These are phyloP conservation scores for Linurgus olivaceus DNA, from an alignment of 2,797 vertebrate species.

Conservation along the genomic window DNA sequence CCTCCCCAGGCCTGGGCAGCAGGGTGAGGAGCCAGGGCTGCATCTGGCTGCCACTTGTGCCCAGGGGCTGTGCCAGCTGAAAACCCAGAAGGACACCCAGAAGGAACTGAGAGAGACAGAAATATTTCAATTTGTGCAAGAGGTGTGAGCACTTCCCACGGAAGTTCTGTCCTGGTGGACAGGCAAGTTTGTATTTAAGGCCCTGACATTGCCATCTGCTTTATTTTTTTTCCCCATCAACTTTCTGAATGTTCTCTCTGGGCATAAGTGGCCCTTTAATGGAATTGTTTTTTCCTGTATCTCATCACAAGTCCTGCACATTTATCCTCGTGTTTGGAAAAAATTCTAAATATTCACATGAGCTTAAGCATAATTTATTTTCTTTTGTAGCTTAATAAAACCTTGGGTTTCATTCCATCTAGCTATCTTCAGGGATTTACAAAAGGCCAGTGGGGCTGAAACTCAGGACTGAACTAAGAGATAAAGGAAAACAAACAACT, in stretches of 20 bases:
- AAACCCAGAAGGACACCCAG: not conserved
- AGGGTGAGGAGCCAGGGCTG: not conserved
- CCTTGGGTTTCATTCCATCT: conserved; percentile 17
- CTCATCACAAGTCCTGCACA: conserved; percentile 25
- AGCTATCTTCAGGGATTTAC: conserved; percentile 42
- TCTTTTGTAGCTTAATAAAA: conserved; percentile 52
- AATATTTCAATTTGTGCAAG: not conserved
- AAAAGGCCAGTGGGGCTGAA: not conserved
- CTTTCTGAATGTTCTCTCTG: conserved; percentile 24
- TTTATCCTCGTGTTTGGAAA: conserved; percentile 53
- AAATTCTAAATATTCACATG: conserved; percentile 57
- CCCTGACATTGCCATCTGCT: not conserved
- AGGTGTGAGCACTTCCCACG: not conserved
- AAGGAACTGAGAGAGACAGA: not conserved
- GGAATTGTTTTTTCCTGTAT: conserved; percentile 61
- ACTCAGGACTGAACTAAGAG: not conserved
- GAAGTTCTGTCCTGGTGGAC: not conserved
- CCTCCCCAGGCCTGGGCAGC: not conserved
- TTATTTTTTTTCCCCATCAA: not conserved
- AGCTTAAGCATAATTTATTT: conserved; percentile 52
- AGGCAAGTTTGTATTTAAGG: not conserved
- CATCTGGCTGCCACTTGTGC: not conserved
- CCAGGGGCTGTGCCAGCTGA: not conserved
- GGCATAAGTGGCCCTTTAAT: conserved; percentile 28
- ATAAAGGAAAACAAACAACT: conserved; percentile 10